Evolutionary conservation across 2,797 vertebrate species (phyloP).

Genomic region (Aplochiton taeniatus): DNA sequence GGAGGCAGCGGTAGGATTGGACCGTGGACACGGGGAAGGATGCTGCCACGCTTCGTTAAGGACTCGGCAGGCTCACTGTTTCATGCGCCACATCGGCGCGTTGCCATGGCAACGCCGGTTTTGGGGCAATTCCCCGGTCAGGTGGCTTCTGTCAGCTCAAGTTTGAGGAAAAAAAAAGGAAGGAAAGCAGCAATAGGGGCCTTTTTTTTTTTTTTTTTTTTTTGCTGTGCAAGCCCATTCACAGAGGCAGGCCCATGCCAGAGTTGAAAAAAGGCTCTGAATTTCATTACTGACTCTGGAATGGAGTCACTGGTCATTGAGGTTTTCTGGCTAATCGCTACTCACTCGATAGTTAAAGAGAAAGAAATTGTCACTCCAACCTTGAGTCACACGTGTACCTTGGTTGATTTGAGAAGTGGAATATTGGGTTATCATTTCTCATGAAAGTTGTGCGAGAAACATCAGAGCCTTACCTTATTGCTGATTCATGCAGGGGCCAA

Average conservation of each 20-base stretch:
- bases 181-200: constrained; percentile 14
- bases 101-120: constrained; percentile 69
- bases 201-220: too few species aligned
- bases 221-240: constrained; percentile 38
- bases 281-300: constrained; percentile 47
- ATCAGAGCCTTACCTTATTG: constrained; percentile 40
- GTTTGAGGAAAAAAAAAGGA: constrained; percentile 23
- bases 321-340: constrained; percentile 36
- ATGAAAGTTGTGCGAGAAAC: constrained; percentile 12
- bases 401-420: constrained; percentile 23
- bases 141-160: constrained; percentile 65
- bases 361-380: constrained; percentile 46
- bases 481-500: constrained; percentile 29
- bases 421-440: constrained; percentile 33
- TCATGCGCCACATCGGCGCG: constrained; percentile 73
- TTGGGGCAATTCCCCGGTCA: constrained; percentile 65
- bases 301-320: constrained; percentile 42
- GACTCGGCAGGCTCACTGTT: constrained; percentile 56
- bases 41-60: constrained; percentile 59
- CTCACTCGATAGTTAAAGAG: constrained; percentile 24
- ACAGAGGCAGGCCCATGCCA: constrained; percentile 27
- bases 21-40: constrained; percentile 45
- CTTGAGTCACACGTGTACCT: constrained; percentile 16
- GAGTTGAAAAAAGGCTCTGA: constrained; percentile 38
- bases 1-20: constrained; percentile 23